phyloP scores from a whole-genome alignment of 2,888 invertebrate genomes.

The Cantharis rustica region DNA sequence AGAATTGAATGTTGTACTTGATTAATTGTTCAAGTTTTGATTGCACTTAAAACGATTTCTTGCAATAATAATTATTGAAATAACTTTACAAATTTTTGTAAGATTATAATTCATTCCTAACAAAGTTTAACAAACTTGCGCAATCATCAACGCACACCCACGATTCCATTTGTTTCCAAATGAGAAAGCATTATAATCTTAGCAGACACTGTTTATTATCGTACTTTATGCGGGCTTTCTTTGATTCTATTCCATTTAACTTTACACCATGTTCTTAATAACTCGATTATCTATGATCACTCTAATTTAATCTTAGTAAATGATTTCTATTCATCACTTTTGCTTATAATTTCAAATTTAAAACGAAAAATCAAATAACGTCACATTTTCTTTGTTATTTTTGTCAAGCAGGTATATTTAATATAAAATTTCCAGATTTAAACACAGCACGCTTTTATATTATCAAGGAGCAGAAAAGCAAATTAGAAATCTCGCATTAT shows the following conservation, averaged over 20 bases:
- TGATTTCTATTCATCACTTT: slow-evolving; percentile 19
- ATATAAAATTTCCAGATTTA: background rate
- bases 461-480: background rate
- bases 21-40: background rate
- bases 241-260: slow-evolving; percentile 46
- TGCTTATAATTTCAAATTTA: background rate
- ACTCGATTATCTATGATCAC: slow-evolving; percentile 42
- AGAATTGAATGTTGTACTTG: background rate
- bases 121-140: slow-evolving; percentile 42
- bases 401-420: background rate
- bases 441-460: background rate
- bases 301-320: slow-evolving; percentile 27
- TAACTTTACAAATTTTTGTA: slow-evolving; percentile 20
- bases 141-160: slow-evolving; percentile 42
- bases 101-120: slow-evolving; percentile 41
- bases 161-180: slow-evolving; percentile 40
- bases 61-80: slow-evolving; percentile 10
- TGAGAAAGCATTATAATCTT: slow-evolving; percentile 41
- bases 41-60: background rate
- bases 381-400: background rate
- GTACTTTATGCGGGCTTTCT: slow-evolving; percentile 42
- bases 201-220: slow-evolving; percentile 43
- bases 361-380: background rate
- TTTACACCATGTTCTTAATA: slow-evolving; percentile 45
- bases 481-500: background rate